Evolutionary conservation across 2,113 vertebrate genomes (phyloP).

Genomic region (Butorides virescens): DNA sequence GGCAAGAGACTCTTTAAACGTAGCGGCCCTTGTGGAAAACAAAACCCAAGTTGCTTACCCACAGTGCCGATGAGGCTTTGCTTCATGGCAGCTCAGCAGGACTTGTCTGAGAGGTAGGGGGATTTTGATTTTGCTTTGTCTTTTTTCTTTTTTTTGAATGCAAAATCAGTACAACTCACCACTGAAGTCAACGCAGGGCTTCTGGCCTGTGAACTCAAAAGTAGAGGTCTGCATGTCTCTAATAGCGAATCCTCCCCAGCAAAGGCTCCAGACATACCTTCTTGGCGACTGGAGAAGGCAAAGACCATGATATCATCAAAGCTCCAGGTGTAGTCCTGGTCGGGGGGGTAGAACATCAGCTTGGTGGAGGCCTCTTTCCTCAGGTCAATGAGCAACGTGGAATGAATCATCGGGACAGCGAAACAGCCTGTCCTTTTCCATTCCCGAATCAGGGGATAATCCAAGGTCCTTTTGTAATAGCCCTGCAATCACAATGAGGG

Average conservation of each 20-base stretch:
- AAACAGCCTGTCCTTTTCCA: conserved; percentile 93
- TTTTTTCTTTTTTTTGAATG: too few species aligned
- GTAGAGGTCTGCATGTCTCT: background rate
- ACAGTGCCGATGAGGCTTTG: too few species aligned
- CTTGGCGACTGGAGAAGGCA: conserved; percentile 91
- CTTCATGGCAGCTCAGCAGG: too few species aligned
- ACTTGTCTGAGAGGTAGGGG: too few species aligned
- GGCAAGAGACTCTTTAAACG: too few species aligned
- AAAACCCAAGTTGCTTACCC: too few species aligned
- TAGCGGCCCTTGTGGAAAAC: too few species aligned
- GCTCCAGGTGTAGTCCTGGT: conserved; percentile 93
- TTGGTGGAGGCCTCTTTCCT: conserved; percentile 82
- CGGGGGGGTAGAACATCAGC: conserved; percentile 89
- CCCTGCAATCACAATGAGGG: conserved; percentile 75
- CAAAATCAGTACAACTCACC: background rate
- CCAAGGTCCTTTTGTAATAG: conserved; percentile 91
- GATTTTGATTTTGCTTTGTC: too few species aligned
- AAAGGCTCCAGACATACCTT: conserved; percentile 75
- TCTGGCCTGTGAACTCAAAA: background rate
- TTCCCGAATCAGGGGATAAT: conserved; percentile 91
- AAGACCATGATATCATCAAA: conserved; percentile 99
- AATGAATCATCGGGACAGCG: conserved; percentile 94
- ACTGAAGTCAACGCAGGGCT: background rate
- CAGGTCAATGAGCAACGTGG: conserved; percentile 92
- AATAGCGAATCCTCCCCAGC: background rate